Evolutionary conservation across 2,888 invertebrate genomes (phyloP).

Genomic region (Lypha dubia): DNA sequence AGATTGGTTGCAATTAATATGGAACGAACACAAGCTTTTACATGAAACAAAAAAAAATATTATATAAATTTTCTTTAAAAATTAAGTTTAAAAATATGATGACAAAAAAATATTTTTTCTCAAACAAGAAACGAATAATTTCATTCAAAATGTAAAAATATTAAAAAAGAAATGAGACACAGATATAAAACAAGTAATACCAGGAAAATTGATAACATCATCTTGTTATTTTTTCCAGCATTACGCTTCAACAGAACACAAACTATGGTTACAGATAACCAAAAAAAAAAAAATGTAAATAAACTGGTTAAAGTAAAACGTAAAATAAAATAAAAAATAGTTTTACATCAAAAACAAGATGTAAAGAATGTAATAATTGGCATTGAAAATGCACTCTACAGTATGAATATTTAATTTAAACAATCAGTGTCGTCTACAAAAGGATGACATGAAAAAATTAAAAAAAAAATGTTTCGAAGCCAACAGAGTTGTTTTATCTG

Average conservation of each 20-base stretch:
- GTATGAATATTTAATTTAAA: neutral
- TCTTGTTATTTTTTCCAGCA: conserved; percentile 59
- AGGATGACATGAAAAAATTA: neutral
- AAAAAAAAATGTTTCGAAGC: neutral
- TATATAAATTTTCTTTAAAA: neutral
- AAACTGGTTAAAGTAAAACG: conserved; percentile 22
- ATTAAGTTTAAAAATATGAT: conserved; percentile 21
- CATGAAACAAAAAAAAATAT: neutral
- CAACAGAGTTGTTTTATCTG: neutral
- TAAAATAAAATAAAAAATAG: neutral
- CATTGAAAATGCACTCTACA: conserved; percentile 21
- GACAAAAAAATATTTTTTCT: conserved; percentile 34
- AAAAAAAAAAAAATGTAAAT: conserved; percentile 11
- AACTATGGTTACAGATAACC: conserved; percentile 29
- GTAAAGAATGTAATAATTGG: conserved; percentile 58
- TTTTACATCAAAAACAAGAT: conserved; percentile 23
- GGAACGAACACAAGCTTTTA: conserved; percentile 55
- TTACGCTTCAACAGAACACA: conserved; percentile 55
- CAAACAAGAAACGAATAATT: conserved; percentile 48
- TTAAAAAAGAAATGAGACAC: conserved; percentile 6
- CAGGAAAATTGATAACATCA: conserved; percentile 72
- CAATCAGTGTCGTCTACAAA: neutral
- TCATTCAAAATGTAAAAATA: conserved; percentile 55
- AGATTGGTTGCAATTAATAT: conserved; percentile 66
- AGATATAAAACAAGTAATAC: conserved; percentile 60